Percentiles rank a stretch among this genome's conserved stretches.
Evolutionary conservation across 1,140 invertebrate genomes (phyloP).

Genomic region (Fopius arisanus): DNA sequence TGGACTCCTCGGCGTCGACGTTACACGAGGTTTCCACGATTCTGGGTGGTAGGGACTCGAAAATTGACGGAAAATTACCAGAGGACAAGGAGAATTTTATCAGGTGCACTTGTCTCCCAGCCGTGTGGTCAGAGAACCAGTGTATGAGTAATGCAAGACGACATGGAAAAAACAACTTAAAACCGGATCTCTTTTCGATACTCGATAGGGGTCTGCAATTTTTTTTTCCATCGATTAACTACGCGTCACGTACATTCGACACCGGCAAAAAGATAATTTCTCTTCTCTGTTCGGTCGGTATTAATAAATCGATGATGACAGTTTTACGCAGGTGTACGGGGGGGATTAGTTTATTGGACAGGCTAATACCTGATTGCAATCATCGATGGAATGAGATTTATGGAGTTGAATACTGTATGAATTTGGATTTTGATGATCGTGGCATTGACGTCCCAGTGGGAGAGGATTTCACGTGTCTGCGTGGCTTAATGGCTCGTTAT

Average conservation of each 20-base stretch:
- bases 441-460: not conserved
- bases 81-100: not conserved
- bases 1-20: too few relatives aligned
- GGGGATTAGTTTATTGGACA: not conserved
- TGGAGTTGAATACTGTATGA: not conserved
- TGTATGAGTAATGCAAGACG: not conserved
- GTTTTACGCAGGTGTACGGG: not conserved
- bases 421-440: not conserved
- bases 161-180: not conserved
- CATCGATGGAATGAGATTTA: not conserved
- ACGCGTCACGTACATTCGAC: not conserved
- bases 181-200: conserved; percentile 1
- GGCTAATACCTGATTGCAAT: not conserved
- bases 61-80: too few relatives aligned
- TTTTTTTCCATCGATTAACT: conserved; percentile 8
- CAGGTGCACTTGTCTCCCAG: not conserved
- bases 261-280: not conserved
- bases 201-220: not conserved
- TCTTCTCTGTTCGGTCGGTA: not conserved
- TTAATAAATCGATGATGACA: not conserved
- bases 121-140: not conserved
- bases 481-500: conserved; percentile 24
- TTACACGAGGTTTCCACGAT: too few relatives aligned
- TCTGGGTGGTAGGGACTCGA: too few relatives aligned
- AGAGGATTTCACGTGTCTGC: conserved; percentile 7